phyloP scores from a whole-genome alignment of 2,888 invertebrate species.

The Stegophylla sp. region DNA sequence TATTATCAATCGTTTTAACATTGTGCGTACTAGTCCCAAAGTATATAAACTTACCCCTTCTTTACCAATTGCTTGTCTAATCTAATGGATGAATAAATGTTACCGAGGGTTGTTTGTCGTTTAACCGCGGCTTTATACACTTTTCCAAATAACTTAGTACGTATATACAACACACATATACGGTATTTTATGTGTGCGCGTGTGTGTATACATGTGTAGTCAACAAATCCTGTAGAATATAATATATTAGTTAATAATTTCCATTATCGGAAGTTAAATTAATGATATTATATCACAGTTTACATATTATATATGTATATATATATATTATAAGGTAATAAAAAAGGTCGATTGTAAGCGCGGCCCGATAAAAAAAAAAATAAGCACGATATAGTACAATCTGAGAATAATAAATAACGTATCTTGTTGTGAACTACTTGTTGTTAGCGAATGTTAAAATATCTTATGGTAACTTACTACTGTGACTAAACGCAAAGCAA shows the following conservation, averaged over 20 bases:
- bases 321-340: too few species aligned
- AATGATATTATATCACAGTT: too few species aligned
- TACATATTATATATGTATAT: too few species aligned
- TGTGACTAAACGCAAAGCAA: too few species aligned
- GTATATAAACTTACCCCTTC: conserved; percentile 43
- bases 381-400: too few species aligned
- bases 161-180: not conserved
- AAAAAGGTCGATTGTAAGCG: too few species aligned
- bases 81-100: conserved; percentile 50
- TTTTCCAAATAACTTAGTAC: conserved; percentile 2
- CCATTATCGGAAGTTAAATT: conserved; percentile 13
- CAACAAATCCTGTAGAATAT: not conserved
- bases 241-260: conserved; percentile 6
- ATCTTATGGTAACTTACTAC: too few species aligned
- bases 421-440: too few species aligned
- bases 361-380: too few species aligned
- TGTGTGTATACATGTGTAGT: not conserved
- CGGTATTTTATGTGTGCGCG: not conserved
- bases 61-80: conserved; percentile 45
- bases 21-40: not conserved
- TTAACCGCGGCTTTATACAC: conserved; percentile 30
- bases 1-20: conserved; percentile 41
- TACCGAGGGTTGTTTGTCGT: conserved; percentile 37
- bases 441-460: too few species aligned
- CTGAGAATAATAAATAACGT: too few species aligned